These are phyloP conservation scores for Anguilla pacifica DNA, from an alignment of 2,797 vertebrate genomes.

Conservation along the genomic window DNA sequence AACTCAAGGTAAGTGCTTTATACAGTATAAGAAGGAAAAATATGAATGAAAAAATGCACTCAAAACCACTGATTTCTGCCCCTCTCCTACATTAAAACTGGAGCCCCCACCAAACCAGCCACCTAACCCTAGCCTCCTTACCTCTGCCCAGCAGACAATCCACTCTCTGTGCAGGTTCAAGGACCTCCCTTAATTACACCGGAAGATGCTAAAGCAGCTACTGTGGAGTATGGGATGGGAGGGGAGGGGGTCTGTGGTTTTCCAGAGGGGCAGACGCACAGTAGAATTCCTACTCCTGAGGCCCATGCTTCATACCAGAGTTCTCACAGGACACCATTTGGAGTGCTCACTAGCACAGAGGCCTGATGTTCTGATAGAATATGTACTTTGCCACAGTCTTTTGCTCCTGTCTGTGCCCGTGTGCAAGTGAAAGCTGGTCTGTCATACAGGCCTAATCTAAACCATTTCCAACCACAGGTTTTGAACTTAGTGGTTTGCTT, in stretches of 20 bases:
- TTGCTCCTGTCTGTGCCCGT: not conserved
- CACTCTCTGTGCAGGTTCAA: not conserved
- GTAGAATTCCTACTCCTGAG: not conserved
- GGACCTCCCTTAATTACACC: not conserved
- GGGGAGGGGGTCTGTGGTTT: not conserved
- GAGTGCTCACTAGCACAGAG: not conserved
- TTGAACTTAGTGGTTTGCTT: not conserved
- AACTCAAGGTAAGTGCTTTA: not conserved
- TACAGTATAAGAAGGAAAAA: not conserved
- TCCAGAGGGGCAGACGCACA: not conserved
- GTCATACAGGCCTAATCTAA: not conserved
- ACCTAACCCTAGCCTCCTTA: not conserved
- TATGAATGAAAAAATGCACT: not conserved
- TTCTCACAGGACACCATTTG: not conserved
- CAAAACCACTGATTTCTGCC: not conserved
- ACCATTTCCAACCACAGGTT: not conserved
- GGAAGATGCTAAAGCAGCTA: not conserved
- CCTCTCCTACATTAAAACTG: not conserved
- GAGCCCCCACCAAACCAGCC: not conserved
- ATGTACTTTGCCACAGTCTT: not conserved
- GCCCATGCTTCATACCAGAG: not conserved
- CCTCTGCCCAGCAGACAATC: not conserved
- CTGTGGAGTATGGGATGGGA: not conserved
- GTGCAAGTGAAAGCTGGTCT: not conserved
- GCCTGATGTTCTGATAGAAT: slow-evolving; percentile 8